Evolutionary conservation across 2,797 vertebrate genomes (phyloP).

Genomic region (Catostomus latipinnis): DNA sequence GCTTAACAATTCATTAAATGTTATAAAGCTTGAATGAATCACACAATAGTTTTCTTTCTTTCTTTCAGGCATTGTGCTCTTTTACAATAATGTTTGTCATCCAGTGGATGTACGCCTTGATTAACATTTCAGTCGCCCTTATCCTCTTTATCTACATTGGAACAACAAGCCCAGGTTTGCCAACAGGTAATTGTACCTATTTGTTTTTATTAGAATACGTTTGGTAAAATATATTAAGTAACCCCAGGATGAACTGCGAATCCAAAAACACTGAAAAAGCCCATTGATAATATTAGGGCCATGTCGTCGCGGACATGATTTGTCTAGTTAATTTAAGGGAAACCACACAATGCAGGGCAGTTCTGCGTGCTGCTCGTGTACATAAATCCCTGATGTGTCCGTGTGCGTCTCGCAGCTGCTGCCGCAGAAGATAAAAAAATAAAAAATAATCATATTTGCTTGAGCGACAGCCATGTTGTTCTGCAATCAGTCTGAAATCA

Average conservation of each 20-base stretch:
- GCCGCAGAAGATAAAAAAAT: too few relatives aligned
- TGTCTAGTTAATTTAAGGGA: too few relatives aligned
- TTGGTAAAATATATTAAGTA: slow-evolving; percentile 9
- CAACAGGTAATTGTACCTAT: slow-evolving; percentile 80
- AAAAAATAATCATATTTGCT: too few relatives aligned
- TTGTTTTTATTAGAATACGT: background rate
- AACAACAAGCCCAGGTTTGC: slow-evolving; percentile 90
- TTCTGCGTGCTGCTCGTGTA: too few relatives aligned
- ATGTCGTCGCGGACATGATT: too few relatives aligned
- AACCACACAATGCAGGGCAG: too few relatives aligned
- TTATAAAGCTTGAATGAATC: background rate
- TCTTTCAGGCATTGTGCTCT: slow-evolving; percentile 83
- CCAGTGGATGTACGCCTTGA: slow-evolving; percentile 92
- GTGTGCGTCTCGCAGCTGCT: too few relatives aligned
- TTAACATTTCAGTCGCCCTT: slow-evolving; percentile 84
- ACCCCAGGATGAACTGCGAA: background rate
- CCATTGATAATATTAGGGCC: too few relatives aligned
- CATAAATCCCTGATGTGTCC: too few relatives aligned
- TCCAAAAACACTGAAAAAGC: too few relatives aligned
- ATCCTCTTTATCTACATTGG: slow-evolving; percentile 94
- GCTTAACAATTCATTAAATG: background rate
- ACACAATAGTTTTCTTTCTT: slow-evolving; percentile 42
- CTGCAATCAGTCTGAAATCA: too few relatives aligned
- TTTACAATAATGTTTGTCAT: slow-evolving; percentile 93
- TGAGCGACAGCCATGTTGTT: too few relatives aligned